Conservation (phyloP, 2,113 vertebrate genomes). For the Origma solitaria region DNA sequence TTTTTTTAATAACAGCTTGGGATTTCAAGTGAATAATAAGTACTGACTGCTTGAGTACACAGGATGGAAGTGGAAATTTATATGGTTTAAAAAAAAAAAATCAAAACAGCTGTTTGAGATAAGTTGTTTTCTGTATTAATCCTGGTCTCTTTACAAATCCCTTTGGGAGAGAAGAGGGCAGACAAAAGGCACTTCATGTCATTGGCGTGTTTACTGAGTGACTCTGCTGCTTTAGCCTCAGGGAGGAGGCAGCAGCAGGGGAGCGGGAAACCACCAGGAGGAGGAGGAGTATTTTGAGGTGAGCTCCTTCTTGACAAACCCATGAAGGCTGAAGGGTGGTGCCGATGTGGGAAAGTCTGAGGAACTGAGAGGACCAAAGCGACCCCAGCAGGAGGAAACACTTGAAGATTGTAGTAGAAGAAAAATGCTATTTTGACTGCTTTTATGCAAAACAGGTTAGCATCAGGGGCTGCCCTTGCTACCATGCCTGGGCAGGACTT, state of each 20-base stretch:
- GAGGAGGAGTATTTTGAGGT: not conserved
- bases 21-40: not conserved
- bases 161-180: not conserved
- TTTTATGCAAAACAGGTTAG: not conserved
- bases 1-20: not conserved
- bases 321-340: rapidly evolving
- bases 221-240: not conserved
- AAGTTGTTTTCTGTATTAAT: not conserved
- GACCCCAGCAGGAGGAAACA: not conserved
- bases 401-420: not conserved
- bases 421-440: not conserved
- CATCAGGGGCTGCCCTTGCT: not conserved
- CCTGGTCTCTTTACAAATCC: not conserved
- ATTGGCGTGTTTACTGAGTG: not conserved
- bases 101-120: not conserved
- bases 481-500: not conserved
- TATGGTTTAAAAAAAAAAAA: not conserved
- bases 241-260: not conserved
- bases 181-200: slow-evolving; percentile 18
- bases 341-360: not conserved
- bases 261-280: not conserved
- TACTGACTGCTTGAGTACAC: not conserved
- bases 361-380: not conserved
- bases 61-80: not conserved
- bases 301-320: not conserved